Conservation (phyloP, 92 coral and sea anemone species). For the Umimayanthus kanabou region DNA sequence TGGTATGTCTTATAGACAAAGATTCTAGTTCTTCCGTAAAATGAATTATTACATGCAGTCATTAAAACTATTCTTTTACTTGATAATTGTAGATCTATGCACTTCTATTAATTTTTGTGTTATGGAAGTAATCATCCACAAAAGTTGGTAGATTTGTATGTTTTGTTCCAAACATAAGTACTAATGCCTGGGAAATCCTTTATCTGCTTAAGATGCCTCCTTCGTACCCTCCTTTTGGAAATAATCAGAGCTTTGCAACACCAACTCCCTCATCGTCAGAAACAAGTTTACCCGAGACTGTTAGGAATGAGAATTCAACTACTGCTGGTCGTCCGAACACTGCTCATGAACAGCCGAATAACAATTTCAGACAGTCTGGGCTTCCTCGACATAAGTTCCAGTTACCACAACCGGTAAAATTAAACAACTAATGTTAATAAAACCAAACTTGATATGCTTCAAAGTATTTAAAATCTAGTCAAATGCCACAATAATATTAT, state of each 20-base stretch:
- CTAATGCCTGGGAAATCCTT: slow-evolving; percentile 13
- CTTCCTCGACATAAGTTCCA: slow-evolving; percentile 39
- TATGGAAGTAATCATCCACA: not conserved
- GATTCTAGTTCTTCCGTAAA: too few relatives aligned
- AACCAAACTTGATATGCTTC: not conserved
- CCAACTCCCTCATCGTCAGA: slow-evolving; percentile 34
- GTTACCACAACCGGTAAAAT: slow-evolving; percentile 45
- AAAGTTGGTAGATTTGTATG: too few relatives aligned
- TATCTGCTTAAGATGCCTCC: slow-evolving; percentile 32
- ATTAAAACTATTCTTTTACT: too few relatives aligned
- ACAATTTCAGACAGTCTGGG: slow-evolving; percentile 36
- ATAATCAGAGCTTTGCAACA: slow-evolving; percentile 44
- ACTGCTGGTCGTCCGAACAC: slow-evolving; percentile 23
- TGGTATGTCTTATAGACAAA: too few relatives aligned
- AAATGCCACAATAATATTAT: not conserved
- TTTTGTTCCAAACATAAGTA: not conserved
- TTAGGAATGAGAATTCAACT: slow-evolving; percentile 39
- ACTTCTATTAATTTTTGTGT: not conserved
- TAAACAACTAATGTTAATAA: not conserved
- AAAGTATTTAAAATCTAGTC: not conserved
- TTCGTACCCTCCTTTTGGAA: slow-evolving; percentile 38
- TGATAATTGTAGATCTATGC: too few relatives aligned
- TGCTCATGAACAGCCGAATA: slow-evolving; percentile 7
- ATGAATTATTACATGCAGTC: too few relatives aligned
- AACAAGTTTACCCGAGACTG: slow-evolving; percentile 33